Conservation (phyloP, 2,888 invertebrate species). For the Azorinus chamasolen region DNA sequence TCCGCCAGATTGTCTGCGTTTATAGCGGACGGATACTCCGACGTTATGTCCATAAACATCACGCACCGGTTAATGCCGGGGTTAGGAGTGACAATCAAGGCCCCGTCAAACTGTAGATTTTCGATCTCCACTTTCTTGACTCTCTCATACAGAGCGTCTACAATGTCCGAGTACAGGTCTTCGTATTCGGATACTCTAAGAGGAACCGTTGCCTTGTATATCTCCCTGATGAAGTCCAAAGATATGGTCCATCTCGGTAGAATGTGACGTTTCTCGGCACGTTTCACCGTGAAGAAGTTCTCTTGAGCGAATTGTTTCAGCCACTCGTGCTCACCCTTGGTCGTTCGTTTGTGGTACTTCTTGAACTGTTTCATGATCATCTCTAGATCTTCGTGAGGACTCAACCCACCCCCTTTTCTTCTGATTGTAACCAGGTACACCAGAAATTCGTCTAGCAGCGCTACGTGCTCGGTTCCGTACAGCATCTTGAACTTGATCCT, state of each 20-base stretch:
- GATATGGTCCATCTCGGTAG: not conserved
- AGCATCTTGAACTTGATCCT: not conserved
- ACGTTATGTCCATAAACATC: too few species aligned
- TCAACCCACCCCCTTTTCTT: not conserved
- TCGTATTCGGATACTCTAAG: not conserved
- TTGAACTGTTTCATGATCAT: constrained; percentile 2
- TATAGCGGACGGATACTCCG: too few species aligned
- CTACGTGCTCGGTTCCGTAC: not conserved
- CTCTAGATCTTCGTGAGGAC: not conserved
- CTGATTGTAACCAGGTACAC: not conserved
- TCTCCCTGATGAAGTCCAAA: not conserved
- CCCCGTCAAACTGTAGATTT: not conserved
- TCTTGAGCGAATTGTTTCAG: not conserved
- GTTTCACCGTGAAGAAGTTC: not conserved
- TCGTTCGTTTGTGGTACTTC: not conserved
- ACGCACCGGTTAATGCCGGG: not conserved
- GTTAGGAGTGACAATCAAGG: constrained; percentile 1
- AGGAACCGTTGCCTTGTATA: not conserved
- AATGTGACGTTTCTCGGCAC: not conserved
- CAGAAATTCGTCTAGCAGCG: not conserved
- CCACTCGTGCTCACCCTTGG: constrained; percentile 1
- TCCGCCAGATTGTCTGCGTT: too few species aligned
- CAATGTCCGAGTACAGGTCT: not conserved
- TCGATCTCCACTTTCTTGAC: not conserved
- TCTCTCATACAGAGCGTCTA: not conserved